Percentiles rank a stretch among this genome's conserved stretches.
These are phyloP conservation scores for Mylabris sibirica DNA, from an alignment of 2,888 invertebrate genomes.

Conservation along the genomic window DNA sequence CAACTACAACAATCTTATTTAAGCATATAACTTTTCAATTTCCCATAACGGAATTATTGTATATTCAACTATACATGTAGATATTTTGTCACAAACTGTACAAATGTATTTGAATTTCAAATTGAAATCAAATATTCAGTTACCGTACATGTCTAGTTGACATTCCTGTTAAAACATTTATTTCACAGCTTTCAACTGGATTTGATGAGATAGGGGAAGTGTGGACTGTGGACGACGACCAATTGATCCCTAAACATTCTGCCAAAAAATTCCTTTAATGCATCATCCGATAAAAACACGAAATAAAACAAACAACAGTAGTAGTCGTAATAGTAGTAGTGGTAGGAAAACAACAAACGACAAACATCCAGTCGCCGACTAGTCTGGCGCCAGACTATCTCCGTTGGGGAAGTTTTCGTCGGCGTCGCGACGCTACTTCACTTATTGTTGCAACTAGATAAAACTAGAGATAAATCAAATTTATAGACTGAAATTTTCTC, in stretches of 20 bases:
- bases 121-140: constrained; percentile 60
- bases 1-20: constrained; percentile 56
- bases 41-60: constrained; percentile 49
- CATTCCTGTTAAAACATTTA: constrained; percentile 56
- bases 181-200: constrained; percentile 47
- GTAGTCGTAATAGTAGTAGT: neutral
- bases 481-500: neutral
- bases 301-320: constrained; percentile 12
- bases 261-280: constrained; percentile 42
- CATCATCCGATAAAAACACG: constrained; percentile 22
- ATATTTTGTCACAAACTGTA: constrained; percentile 46
- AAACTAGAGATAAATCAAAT: constrained; percentile 34
- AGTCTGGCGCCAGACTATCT: constrained; percentile 44
- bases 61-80: constrained; percentile 24
- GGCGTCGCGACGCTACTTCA: constrained; percentile 43
- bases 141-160: constrained; percentile 53
- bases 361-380: constrained; percentile 29
- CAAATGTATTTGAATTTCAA: constrained; percentile 57
- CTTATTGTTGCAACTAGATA: constrained; percentile 43
- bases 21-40: constrained; percentile 59
- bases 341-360: neutral
- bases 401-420: constrained; percentile 48
- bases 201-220: constrained; percentile 45
- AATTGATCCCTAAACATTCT: constrained; percentile 46
- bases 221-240: constrained; percentile 43